phyloP scores from a whole-genome alignment of 2,113 vertebrate species.

The Alexandromys fortis region DNA sequence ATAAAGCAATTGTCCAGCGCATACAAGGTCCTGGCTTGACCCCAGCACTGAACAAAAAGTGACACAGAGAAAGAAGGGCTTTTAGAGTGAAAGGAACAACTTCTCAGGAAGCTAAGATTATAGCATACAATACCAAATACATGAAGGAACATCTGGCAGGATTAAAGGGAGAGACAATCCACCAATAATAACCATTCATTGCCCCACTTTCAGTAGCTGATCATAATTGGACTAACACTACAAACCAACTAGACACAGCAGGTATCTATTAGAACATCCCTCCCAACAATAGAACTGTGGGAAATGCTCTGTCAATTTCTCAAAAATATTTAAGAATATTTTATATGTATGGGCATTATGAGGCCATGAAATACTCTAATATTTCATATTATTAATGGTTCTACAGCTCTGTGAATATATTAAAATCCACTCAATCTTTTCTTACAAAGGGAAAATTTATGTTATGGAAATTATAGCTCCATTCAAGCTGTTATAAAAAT shows the following conservation, averaged over 20 bases:
- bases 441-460: background rate
- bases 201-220: background rate
- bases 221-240: no score
- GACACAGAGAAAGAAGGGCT: background rate
- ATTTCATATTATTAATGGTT: background rate
- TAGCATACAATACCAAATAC: background rate
- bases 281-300: background rate
- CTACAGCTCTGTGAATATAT: background rate
- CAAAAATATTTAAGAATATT: background rate
- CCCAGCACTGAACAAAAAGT: background rate
- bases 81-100: background rate
- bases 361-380: background rate
- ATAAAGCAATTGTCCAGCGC: background rate
- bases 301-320: background rate
- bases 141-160: background rate
- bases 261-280: background rate
- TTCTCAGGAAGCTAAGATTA: background rate
- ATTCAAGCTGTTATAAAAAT: background rate
- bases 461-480: background rate
- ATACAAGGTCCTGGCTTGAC: background rate
- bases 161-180: background rate
- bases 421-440: background rate
- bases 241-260: background rate
- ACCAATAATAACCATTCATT: background rate
- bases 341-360: background rate